These are phyloP conservation scores for Abramis brama DNA, from an alignment of 2,113 vertebrate genomes.

Conservation along the genomic window DNA sequence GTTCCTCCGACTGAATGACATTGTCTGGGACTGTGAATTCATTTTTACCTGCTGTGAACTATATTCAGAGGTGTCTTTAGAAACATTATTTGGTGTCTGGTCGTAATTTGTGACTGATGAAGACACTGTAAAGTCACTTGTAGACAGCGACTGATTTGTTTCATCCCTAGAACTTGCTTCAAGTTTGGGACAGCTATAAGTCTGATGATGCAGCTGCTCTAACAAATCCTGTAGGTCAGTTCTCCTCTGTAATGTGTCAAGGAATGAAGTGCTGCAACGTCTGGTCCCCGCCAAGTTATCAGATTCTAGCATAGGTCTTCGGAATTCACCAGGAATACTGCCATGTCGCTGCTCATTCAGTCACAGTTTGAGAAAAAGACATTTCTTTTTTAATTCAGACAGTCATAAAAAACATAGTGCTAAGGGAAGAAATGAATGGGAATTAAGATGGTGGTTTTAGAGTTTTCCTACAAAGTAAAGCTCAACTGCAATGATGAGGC, in stretches of 20 bases:
- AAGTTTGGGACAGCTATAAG: slow-evolving; percentile 43
- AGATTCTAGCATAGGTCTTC: slow-evolving; percentile 51
- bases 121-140: background rate
- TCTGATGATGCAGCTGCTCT: slow-evolving; percentile 37
- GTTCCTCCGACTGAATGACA: slow-evolving; percentile 40
- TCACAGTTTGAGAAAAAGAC: slow-evolving; percentile 54
- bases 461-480: background rate
- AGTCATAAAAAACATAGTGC: background rate
- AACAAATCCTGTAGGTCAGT: slow-evolving; percentile 45
- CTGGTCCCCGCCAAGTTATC: slow-evolving; percentile 52
- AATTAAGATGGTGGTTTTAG: slow-evolving; percentile 5
- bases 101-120: background rate
- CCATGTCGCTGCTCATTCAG: slow-evolving; percentile 58
- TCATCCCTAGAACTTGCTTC: background rate
- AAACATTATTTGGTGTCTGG: background rate
- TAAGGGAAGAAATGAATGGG: background rate
- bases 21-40: background rate
- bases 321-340: slow-evolving; percentile 64
- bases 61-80: background rate
- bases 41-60: background rate
- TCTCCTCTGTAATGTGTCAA: slow-evolving; percentile 64
- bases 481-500: background rate
- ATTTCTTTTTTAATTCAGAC: slow-evolving; percentile 47
- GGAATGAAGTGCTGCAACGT: slow-evolving; percentile 62
- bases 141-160: background rate